These are phyloP conservation scores for Girardinichthys multiradiatus DNA, from an alignment of 2,113 vertebrate species.

Conservation along the genomic window DNA sequence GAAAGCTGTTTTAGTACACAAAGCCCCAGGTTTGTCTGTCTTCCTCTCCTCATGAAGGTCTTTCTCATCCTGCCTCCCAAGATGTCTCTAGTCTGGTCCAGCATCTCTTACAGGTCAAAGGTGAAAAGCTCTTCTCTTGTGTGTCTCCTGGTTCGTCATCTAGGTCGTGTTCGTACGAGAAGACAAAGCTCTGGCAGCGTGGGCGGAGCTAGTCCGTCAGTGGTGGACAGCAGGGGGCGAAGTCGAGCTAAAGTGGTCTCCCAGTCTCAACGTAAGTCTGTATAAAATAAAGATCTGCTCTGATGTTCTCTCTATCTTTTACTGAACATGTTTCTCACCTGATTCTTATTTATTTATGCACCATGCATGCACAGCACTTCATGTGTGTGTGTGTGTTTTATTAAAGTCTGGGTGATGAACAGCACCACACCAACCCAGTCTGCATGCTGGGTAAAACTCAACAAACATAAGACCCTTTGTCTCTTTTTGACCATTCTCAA, in stretches of 20 bases:
- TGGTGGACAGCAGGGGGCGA: constrained; percentile 91
- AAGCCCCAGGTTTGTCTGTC: too few relatives aligned
- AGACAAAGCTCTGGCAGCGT: constrained; percentile 92
- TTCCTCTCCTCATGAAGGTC: too few relatives aligned
- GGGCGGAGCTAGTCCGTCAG: constrained; percentile 80
- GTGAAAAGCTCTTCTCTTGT: too few relatives aligned
- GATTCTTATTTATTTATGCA: not conserved
- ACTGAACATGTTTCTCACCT: not conserved
- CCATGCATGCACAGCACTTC: constrained; percentile 11
- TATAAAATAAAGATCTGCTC: too few relatives aligned
- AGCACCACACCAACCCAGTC: constrained; percentile 45
- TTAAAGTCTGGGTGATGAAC: too few relatives aligned
- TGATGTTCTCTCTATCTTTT: too few relatives aligned
- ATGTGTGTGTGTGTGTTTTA: constrained; percentile 8
- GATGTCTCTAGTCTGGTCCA: too few relatives aligned
- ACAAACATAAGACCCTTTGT: constrained; percentile 57
- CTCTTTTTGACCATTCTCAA: constrained; percentile 81
- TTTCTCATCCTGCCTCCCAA: too few relatives aligned
- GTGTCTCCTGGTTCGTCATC: not conserved
- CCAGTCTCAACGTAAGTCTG: constrained; percentile 92
- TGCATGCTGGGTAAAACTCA: constrained; percentile 71
- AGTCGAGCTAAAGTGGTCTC: constrained; percentile 98
- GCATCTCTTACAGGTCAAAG: too few relatives aligned
- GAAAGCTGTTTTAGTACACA: too few relatives aligned
- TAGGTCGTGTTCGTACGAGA: constrained; percentile 94